Evolutionary conservation across 2,797 vertebrate genomes (phyloP).

Genomic region (Menidia menidia): DNA sequence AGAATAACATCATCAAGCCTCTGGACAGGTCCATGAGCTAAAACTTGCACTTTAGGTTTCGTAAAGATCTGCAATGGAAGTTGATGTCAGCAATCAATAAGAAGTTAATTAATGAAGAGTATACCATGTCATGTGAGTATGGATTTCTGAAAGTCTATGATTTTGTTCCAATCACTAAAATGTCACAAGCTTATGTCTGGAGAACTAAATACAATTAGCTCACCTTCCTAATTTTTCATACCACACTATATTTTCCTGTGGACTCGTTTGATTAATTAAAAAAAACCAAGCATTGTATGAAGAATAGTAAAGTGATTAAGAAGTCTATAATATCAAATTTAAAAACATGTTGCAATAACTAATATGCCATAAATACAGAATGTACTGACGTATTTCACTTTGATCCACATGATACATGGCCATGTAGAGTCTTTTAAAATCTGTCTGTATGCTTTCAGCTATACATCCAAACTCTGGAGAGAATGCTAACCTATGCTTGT

Average conservation of each 20-base stretch:
- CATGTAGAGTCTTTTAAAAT: no score
- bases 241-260: not conserved
- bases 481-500: no score
- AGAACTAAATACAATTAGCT: constrained; percentile 14
- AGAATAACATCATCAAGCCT: constrained; percentile 20
- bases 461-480: no score
- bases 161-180: constrained; percentile 74
- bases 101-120: constrained; percentile 85
- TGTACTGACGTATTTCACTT: no score
- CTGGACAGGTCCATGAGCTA: constrained; percentile 43
- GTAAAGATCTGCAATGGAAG: constrained; percentile 67
- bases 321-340: no score
- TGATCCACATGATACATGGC: no score
- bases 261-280: constrained; percentile 6
- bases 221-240: constrained; percentile 15
- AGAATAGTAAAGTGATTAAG: no score
- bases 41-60: constrained; percentile 39
- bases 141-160: constrained; percentile 77
- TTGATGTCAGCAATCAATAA: constrained; percentile 80
- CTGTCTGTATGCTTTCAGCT: no score
- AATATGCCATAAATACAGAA: no score
- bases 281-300: not conserved
- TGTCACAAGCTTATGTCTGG: constrained; percentile 58
- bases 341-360: no score
- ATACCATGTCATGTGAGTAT: constrained; percentile 73